Evolutionary conservation across 2,113 vertebrate genomes (phyloP), one percentile per base, ranked within the genome.

Genomic region (Heptranchias perlo): DNA sequence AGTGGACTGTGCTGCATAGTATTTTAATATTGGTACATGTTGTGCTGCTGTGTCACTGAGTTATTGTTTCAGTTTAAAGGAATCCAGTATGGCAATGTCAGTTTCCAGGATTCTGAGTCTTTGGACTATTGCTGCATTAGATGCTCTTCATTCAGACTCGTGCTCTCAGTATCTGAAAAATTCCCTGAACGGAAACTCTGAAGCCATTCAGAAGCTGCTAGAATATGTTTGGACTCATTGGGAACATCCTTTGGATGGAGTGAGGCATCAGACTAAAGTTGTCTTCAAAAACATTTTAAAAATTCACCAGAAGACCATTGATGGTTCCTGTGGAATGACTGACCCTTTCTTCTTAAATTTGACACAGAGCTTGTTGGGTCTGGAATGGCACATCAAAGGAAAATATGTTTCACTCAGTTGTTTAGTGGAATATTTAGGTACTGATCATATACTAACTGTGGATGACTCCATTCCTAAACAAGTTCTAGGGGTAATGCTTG

Each of bases 301-400:
- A 23, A 97, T 99, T 25, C 99, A 99, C 96, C 97, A 96, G 96
- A 96, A 96, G 13, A 96, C 97, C 44, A 0, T 96, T 0, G 96
- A 96, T 8, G 86, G 47, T 49, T 96, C 96, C 0, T 92, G 54
- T 94, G 97, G 96, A 28, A 96, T 89, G 18, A 76, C 96, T 0
- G 98, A 99, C 96, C 96, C 96, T 0, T 99, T 99, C 97, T 96
- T 99, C 94, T 96, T 93, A 0, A 96, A 97, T 44, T 97, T 99
- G 96, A 98, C 98, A 1, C 97, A 97, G 28, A 97, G 52, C 91
- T 97, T 99, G 62, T 97, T 99, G 96, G 97, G 58, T 44, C 97
- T 99, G 96, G 99, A 99, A 97, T 99, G 99, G 99, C 98, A 99
- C 13, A 98, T 98, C 73, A 98, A 98, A 97, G 99, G 99, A n/a